Base-by-base conservation (phyloP, 2,113 vertebrate genomes). In the Amblyopsis rosae region DNA sequence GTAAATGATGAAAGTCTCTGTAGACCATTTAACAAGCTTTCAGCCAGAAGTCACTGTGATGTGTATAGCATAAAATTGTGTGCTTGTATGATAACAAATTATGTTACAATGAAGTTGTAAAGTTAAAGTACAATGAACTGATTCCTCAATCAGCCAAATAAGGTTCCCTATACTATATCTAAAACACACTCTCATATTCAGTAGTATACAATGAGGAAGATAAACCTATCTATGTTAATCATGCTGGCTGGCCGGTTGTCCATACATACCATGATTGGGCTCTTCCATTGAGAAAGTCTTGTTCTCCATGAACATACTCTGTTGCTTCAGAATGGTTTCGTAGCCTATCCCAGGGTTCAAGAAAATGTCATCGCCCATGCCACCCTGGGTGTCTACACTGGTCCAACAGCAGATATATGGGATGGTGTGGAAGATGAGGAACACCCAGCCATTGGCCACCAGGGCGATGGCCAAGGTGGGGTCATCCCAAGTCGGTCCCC, bases 231-330 rank as follows among this genome's bases (percentile, higher is more conserved):
- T 2, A 2, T 26, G 26, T 26, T 2, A 26, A 26, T 26, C 26
- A 3, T 2, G 2, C 26, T 26, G 26, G 26, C 26, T 26, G 26
- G 26, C 26, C 26, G 26, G 4, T 13, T 4, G 49, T 2, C 11
- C 49, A 9, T 47, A 67, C 88, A 13, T 87, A 98, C 96, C 95
- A 59, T 94, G 76, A 70, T 82, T 89, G 0, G 95, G 93, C 58
- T 98, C 97, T 0, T 98, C 96, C 96, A 98, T 94, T 8, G 96
- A 95, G 85, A 99, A 98, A 0, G 95, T 95, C 81, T 96, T 98
- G 81, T 99, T 98, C 69, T 99, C 96, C 90, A 98, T 88, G 0
- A 94, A 98, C 88, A 98, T 94, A 80, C 92, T 98, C 73, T 96
- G 94, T 50, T 96, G 94, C 82, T 96, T 98, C 72, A 98, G 87